Evolutionary conservation across 2,888 invertebrate genomes (phyloP), one percentile per base, ranked within the genome.

Genomic region (Muschampia plurimacula): DNA sequence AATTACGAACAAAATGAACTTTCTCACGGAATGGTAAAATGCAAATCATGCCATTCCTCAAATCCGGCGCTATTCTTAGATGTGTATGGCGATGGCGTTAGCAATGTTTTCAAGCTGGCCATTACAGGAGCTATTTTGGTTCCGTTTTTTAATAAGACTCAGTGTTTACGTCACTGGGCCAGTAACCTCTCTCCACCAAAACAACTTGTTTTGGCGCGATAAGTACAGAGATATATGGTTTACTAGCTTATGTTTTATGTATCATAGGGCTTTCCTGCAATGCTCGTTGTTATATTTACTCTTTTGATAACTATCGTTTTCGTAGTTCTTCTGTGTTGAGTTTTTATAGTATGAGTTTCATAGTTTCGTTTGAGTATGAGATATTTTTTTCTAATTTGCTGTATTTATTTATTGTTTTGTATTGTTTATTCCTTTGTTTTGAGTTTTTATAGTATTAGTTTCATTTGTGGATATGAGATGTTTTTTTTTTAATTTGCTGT

Each of bases 141-240:
- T 52, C 44, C 44, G 44, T 44, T 44, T 52, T 49, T 52, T 52
- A 52, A 52, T 22, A 22, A 52, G 52, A 52, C 15, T 52, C 22
- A 8, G 22, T 55, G 55, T 55, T 55, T 55, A 55, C 55, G 55
- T 55, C 55, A 10, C 22, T 3, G 22, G 55, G 55, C 55, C 55
- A 55, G 55, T 52, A 52, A 52, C 52, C 52, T 15, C 15, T 15
- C 15, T 52, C 52, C 15, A 5, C 46, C 52, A 52, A 52, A 52
- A 52, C 52, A 52, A 52, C 8, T 52, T 52, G 52, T 52, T 52
- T 52, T 52, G 52, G 52, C 52, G n/a, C 15, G 52, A 52, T 52
- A 52, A 52, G 15, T 52, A 52, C 15, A 52, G 52, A 15, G 15
- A 52, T 15, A 52, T 52, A 15, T 52, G 52, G 52, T 52, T 22